Evolutionary conservation across 2,888 invertebrate species (phyloP).

Genomic region (Folsomia manolachei): DNA sequence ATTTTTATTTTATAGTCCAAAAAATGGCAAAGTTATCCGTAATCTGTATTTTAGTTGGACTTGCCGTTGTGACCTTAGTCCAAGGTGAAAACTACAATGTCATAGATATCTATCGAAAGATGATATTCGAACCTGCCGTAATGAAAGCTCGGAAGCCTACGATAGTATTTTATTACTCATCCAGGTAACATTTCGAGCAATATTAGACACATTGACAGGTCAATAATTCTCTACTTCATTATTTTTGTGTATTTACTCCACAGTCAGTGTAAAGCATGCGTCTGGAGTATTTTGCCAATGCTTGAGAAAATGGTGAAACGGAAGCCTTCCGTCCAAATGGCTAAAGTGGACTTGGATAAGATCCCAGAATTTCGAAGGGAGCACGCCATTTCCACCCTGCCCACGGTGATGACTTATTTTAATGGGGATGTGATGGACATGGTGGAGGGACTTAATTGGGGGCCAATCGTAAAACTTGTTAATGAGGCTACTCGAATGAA

Average conservation of each 20-base stretch:
- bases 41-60: neutral
- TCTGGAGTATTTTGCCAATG: slow-evolving; percentile 14
- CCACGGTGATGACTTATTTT: slow-evolving; percentile 20
- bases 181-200: slow-evolving; percentile 6
- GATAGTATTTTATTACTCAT: slow-evolving; percentile 14
- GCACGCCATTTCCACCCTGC: slow-evolving; percentile 16
- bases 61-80: neutral
- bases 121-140: slow-evolving; percentile 14
- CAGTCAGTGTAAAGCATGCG: slow-evolving; percentile 11
- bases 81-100: neutral
- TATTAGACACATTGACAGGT: slow-evolving; percentile 2
- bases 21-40: neutral
- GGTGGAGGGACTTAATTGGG: slow-evolving; percentile 22
- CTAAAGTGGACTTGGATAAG: slow-evolving; percentile 25
- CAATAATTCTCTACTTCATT: neutral
- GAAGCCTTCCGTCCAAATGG: slow-evolving; percentile 3
- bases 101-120: slow-evolving; percentile 10
- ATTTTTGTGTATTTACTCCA: neutral
- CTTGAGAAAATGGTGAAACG: slow-evolving; percentile 11
- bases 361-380: slow-evolving; percentile 14
- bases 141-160: slow-evolving; percentile 2
- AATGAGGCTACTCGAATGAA: slow-evolving; percentile 19
- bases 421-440: slow-evolving; percentile 23
- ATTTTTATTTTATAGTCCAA: neutral
- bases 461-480: slow-evolving; percentile 21